phyloP scores from a whole-genome alignment of 1,140 invertebrate genomes.

The Pogonognathellus flavescens region DNA sequence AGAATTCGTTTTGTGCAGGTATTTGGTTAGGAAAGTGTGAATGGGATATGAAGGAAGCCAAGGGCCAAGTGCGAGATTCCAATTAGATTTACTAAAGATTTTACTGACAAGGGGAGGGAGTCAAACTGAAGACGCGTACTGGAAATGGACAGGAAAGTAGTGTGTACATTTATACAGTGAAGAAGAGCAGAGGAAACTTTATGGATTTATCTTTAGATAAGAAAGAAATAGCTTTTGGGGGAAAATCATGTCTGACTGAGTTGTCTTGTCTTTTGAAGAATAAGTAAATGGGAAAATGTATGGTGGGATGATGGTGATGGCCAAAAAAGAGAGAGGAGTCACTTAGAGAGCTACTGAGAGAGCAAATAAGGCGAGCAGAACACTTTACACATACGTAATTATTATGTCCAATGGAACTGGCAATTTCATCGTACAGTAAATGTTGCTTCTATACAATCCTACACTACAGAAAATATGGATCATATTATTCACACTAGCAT shows the following conservation, averaged over 20 bases:
- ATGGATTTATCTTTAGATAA: constrained; percentile 23
- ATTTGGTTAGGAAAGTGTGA: too few species aligned
- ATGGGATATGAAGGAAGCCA: constrained; percentile 6
- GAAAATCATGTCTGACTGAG: constrained; percentile 6
- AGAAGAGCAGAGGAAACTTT: neutral
- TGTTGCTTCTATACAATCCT: too few species aligned
- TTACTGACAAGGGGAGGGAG: constrained; percentile 25
- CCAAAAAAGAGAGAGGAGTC: constrained; percentile 31
- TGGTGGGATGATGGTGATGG: constrained; percentile 2
- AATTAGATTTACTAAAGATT: constrained; percentile 44
- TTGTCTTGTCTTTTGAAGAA: neutral
- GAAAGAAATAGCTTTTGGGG: constrained; percentile 31
- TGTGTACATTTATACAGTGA: neutral
- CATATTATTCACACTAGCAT: too few species aligned
- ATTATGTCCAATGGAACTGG: neutral
- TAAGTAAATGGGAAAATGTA: neutral
- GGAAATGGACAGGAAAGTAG: neutral
- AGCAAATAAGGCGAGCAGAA: constrained; percentile 40
- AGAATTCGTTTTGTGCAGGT: too few species aligned
- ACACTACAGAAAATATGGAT: too few species aligned
- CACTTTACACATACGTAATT: constrained; percentile 42
- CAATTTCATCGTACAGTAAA: too few species aligned
- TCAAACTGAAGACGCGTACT: neutral
- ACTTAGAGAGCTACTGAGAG: constrained; percentile 27
- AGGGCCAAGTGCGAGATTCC: constrained; percentile 40